These are phyloP conservation scores for Conops quadrifasciatus DNA, from an alignment of 2,888 invertebrate species.

Conservation along the genomic window DNA sequence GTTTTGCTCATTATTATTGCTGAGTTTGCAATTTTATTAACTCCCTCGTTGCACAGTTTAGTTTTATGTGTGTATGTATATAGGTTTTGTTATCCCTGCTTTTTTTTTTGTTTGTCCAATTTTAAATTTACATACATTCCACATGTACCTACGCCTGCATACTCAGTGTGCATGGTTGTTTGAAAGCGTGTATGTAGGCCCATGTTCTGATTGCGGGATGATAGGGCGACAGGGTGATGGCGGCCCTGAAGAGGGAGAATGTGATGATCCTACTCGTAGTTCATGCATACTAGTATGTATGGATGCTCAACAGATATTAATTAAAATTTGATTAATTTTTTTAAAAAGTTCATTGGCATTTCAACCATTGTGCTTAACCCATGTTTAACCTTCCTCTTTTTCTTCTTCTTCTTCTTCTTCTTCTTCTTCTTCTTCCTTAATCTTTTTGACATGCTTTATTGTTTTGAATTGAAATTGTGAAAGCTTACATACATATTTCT, in stretches of 20 bases:
- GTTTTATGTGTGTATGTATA: background rate
- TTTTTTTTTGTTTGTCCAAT: conserved; percentile 15
- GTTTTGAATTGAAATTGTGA: too few relatives aligned
- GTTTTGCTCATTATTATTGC: conserved; percentile 14
- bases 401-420: background rate
- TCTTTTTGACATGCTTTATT: too few relatives aligned
- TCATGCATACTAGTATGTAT: background rate
- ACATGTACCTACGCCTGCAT: background rate
- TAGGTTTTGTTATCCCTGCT: background rate
- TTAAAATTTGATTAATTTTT: conserved; percentile 41
- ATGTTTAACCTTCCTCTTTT: background rate
- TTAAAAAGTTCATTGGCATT: conserved; percentile 42
- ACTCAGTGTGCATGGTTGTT: background rate
- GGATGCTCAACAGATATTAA: conserved; percentile 25
- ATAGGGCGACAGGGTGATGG: background rate
- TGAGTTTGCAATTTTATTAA: conserved; percentile 34
- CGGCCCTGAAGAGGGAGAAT: too few relatives aligned
- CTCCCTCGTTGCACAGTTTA: conserved; percentile 27
- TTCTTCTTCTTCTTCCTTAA: background rate
- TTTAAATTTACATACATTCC: conserved; percentile 21
- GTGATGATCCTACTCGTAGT: background rate
- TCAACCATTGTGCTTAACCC: conserved; percentile 26
- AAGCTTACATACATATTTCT: too few relatives aligned
- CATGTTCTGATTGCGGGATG: background rate
- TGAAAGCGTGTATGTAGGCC: background rate